These are phyloP conservation scores for Ploceus nigricollis DNA, from an alignment of 2,113 vertebrate genomes.

Conservation along the genomic window DNA sequence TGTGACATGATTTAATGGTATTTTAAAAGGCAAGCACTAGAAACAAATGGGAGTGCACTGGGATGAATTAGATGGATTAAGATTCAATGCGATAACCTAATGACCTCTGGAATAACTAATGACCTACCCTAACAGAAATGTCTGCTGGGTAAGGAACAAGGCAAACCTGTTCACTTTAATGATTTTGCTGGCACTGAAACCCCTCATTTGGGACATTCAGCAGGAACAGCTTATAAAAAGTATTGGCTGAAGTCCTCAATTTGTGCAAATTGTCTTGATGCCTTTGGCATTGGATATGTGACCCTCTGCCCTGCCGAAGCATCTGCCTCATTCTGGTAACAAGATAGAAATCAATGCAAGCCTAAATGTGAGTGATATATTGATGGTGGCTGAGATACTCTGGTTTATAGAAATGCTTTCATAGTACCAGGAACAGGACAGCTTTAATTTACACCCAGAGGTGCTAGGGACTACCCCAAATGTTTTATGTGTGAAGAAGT, in stretches of 20 bases:
- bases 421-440: neutral
- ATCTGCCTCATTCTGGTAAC: neutral
- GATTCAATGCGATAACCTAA: constrained; percentile 46
- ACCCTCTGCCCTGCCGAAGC: neutral
- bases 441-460: neutral
- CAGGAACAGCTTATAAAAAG: constrained; percentile 3
- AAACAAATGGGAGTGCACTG: constrained; percentile 34
- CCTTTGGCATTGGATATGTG: neutral
- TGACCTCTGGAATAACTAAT: constrained; percentile 55
- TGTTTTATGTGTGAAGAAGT: neutral
- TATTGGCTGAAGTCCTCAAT: constrained; percentile 16
- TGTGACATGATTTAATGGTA: constrained; percentile 54
- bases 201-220: neutral
- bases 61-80: constrained; percentile 60
- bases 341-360: constrained; percentile 17
- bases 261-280: constrained; percentile 28
- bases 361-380: neutral
- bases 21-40: constrained; percentile 41
- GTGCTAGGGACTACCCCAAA: neutral
- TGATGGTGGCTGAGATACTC: neutral
- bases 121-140: constrained; percentile 40
- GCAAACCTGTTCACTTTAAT: constrained; percentile 24
- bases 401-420: neutral
- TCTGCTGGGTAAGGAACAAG: constrained; percentile 24
- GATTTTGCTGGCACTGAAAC: constrained; percentile 44